phyloP scores from a whole-genome alignment of 2,888 invertebrate species.

The Lepeophtheirus nordmannii region DNA sequence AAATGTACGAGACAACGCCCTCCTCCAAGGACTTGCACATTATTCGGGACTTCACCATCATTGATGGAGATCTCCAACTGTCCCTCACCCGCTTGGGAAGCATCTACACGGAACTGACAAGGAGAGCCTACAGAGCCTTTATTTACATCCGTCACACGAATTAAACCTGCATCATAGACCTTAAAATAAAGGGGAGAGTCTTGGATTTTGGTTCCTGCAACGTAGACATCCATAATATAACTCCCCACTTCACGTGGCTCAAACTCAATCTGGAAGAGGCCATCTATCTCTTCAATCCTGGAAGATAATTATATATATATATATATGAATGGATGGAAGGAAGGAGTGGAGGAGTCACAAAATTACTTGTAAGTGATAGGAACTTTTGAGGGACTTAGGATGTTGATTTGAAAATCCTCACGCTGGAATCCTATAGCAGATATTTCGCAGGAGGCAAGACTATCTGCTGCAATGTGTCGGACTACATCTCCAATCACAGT shows the following conservation, averaged over 20 bases:
- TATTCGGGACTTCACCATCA: constrained; percentile 96
- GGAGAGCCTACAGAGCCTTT: constrained; percentile 87
- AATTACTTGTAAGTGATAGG: constrained; percentile 11
- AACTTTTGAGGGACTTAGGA: constrained; percentile 34
- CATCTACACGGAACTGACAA: constrained; percentile 94
- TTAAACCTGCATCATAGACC: constrained; percentile 82
- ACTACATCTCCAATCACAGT: constrained; percentile 54
- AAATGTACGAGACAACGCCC: constrained; percentile 86
- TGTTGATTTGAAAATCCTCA: constrained; percentile 42
- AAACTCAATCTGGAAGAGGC: constrained; percentile 78
- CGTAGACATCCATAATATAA: constrained; percentile 75
- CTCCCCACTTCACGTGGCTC: constrained; percentile 84
- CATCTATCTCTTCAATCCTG: constrained; percentile 32
- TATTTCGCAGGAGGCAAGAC: constrained; percentile 73
- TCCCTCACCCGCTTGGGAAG: constrained; percentile 94
- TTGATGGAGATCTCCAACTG: constrained; percentile 98
- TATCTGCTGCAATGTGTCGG: constrained; percentile 71
- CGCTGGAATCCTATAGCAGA: constrained; percentile 47
- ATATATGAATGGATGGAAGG: not conserved
- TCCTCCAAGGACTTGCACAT: constrained; percentile 83
- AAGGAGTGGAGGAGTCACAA: not conserved
- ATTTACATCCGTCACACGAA: constrained; percentile 83
- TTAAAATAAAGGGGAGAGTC: constrained; percentile 81
- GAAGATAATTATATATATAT: not conserved
- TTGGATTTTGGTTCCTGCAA: constrained; percentile 73